A percentile compares a stretch with the other conserved stretches of the same genome.
These are phyloP conservation scores for Spinus olivaceus DNA, from an alignment of 2,797 vertebrate genomes.

Conservation along the genomic window DNA sequence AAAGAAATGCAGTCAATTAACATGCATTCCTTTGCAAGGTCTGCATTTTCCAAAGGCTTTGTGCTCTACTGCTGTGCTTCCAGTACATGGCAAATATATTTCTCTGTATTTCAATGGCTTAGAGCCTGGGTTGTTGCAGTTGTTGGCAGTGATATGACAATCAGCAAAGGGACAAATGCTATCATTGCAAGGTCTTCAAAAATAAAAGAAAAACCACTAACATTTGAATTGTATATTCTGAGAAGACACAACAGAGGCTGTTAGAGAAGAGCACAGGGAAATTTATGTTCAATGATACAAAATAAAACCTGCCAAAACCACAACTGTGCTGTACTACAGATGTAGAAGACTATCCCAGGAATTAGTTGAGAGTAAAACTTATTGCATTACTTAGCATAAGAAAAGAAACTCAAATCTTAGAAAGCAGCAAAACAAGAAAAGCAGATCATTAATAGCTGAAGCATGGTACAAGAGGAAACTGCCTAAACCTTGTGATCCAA, in stretches of 20 bases:
- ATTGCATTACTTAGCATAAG: not conserved
- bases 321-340: not conserved
- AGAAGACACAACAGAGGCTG: not conserved
- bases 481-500: not conserved
- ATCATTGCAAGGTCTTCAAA: not conserved
- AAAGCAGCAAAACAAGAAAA: not conserved
- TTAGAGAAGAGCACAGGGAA: not conserved
- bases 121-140: not conserved
- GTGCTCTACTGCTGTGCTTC: not conserved
- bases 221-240: not conserved
- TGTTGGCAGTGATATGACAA: not conserved
- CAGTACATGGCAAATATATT: not conserved
- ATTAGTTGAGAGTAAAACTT: not conserved
- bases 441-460: not conserved
- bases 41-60: not conserved
- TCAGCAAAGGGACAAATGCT: not conserved
- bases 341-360: not conserved
- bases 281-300: not conserved
- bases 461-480: not conserved
- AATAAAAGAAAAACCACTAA: not conserved
- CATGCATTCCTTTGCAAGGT: not conserved
- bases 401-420: not conserved
- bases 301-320: fast-evolving
- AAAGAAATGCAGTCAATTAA: not conserved
- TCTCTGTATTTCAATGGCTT: not conserved